Conservation (phyloP, 2,797 vertebrate genomes). For the Astyanax mexicanus region DNA sequence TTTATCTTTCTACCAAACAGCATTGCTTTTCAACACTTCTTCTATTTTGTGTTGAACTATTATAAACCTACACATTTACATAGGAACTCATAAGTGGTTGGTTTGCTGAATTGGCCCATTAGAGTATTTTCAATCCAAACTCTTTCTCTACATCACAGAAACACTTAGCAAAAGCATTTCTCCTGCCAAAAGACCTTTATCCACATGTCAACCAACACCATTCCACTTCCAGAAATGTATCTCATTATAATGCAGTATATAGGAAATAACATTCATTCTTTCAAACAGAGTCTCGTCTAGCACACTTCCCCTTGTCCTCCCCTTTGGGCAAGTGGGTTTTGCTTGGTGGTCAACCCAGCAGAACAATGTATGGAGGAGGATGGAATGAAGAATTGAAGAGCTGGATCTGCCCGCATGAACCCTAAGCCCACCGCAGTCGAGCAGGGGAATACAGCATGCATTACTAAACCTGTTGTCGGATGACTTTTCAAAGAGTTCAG, state of each 20-base stretch:
- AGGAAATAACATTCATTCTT: conserved; percentile 63
- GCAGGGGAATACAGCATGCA: conserved; percentile 62
- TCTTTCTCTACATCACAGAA: conserved; percentile 63
- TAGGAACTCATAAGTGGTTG: conserved; percentile 6
- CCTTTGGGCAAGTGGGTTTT: conserved; percentile 28
- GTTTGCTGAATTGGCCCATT: conserved; percentile 67
- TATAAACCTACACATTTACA: background rate
- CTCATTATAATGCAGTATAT: conserved; percentile 59
- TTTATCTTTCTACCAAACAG: too few relatives aligned
- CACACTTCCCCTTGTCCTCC: conserved; percentile 53
- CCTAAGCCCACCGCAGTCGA: conserved; percentile 50
- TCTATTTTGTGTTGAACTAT: background rate
- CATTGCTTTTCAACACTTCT: too few relatives aligned
- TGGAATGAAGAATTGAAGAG: conserved; percentile 64
- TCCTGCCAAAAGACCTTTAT: conserved; percentile 41
- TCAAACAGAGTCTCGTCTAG: conserved; percentile 47
- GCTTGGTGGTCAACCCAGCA: background rate
- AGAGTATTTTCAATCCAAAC: conserved; percentile 61
- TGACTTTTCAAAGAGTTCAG: conserved; percentile 57
- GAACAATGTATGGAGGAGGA: conserved; percentile 51
- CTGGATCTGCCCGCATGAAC: conserved; percentile 60
- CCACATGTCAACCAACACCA: conserved; percentile 44
- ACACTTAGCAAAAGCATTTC: conserved; percentile 63
- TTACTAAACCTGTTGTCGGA: conserved; percentile 62
- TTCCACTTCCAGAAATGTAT: conserved; percentile 48